Base-by-base conservation (phyloP, 1,140 invertebrate species). In the Nixonia krombeini region DNA sequence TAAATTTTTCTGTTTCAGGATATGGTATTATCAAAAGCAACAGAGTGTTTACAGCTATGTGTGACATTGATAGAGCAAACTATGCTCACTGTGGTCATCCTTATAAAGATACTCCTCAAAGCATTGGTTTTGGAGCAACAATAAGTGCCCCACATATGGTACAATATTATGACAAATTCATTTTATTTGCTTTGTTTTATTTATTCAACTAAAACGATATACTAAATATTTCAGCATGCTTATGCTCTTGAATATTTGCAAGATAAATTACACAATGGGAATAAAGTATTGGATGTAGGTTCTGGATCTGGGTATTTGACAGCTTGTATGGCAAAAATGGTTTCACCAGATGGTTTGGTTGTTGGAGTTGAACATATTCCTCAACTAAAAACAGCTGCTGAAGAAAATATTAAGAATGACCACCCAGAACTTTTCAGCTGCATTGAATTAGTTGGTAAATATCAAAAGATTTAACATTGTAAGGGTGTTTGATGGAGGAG, bases 61-160 rank as follows among this genome's bases (percentile, higher is more conserved):
- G 86, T 44, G 81, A 87, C 17, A 92, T 97, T 10, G 96, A 99
- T 82, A 87, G 97, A 76, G 92, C 90, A 62, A 87, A 94, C 70
- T 97, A 94, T 85, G 89, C 88, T 52, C 88, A 85, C 51, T 46
- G 58, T 3, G 71, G 71, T 75, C 91, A 91, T 84, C 91, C 96
- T 1, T 99, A 98, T 74, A 88, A 92, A 75, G 96, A 98, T 86
- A 89, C 94, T 26, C 96, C 96, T 0, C 96, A 96, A 83, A 87
- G 89, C 23, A 96, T 96, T 74, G 94, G 94, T 29, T 95, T 88
- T 81, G 92, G 93, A 29, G 97, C 95, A 2, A 99, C 97, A 0
- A 99, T 99, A 47, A 96, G 94, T 88, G 97, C 97, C 47, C 97
- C 97, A 38, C 97, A 99, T 85, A 99, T 99, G 97, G 95, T 97